phyloP scores from a whole-genome alignment of 2,888 invertebrate species.

The Conistra vaccinii region DNA sequence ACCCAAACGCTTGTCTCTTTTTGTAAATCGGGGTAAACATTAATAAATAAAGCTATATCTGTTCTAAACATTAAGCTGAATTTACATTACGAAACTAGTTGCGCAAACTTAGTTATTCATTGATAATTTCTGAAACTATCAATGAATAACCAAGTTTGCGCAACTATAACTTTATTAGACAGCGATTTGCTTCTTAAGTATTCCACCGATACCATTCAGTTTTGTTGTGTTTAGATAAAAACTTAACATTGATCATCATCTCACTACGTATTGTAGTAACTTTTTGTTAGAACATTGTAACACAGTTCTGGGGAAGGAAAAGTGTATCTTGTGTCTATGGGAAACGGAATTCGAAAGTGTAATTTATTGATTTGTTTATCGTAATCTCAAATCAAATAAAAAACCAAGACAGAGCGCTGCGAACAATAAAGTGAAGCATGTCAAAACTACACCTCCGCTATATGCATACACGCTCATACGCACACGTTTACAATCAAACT shows the following conservation, averaged over 20 bases:
- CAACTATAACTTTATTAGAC: background rate
- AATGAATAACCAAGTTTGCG: too few species aligned
- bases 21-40: background rate
- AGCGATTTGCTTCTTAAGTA: background rate
- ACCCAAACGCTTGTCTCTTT: background rate
- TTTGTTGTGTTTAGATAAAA: constrained; percentile 1
- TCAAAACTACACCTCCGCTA: too few species aligned
- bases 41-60: too few species aligned
- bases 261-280: background rate
- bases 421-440: too few species aligned
- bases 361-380: constrained; percentile 4
- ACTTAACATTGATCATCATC: constrained; percentile 9
- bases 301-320: background rate
- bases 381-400: too few species aligned
- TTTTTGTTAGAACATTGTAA: background rate
- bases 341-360: constrained; percentile 11
- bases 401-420: too few species aligned
- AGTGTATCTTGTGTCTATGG: background rate
- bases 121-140: too few species aligned
- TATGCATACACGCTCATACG: too few species aligned
- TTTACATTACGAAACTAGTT: too few species aligned
- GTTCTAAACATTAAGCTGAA: background rate
- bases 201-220: background rate
- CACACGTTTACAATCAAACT: too few species aligned
- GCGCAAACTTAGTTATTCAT: too few species aligned